These are phyloP conservation scores for Cryptoprocta ferox DNA, from an alignment of 2,797 vertebrate species.

Conservation along the genomic window DNA sequence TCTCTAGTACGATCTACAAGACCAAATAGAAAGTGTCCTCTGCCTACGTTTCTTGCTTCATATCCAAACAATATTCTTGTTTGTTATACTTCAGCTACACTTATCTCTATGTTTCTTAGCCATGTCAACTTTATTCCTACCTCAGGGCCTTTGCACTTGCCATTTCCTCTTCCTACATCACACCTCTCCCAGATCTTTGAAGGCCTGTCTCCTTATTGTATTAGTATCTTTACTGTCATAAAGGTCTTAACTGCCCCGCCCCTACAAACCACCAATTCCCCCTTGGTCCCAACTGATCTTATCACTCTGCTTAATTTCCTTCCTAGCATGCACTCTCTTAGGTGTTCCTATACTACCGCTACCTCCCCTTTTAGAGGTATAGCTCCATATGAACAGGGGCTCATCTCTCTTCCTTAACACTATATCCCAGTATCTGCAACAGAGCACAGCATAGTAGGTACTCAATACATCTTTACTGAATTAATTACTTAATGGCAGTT, in stretches of 20 bases:
- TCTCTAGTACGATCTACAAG: neutral
- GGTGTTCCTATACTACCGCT: neutral
- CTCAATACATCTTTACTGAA: neutral
- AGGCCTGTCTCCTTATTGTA: neutral
- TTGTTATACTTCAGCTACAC: neutral
- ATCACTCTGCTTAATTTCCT: neutral
- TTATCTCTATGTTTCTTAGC: neutral
- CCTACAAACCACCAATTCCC: neutral
- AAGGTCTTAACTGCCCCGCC: neutral
- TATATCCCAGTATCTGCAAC: neutral
- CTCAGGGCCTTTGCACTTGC: neutral
- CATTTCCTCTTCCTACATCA: neutral
- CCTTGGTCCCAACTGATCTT: neutral
- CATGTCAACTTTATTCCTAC: neutral
- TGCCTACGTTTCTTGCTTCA: neutral
- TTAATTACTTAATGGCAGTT: neutral
- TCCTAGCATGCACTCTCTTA: neutral
- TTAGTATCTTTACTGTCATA: neutral
- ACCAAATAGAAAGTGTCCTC: neutral
- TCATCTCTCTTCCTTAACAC: neutral
- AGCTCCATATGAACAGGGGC: neutral
- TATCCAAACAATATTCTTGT: neutral
- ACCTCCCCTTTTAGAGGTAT: neutral
- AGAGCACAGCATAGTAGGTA: neutral
- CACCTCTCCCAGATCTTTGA: neutral